Percentiles rank a stretch among this genome's conserved stretches.
phyloP scores from a whole-genome alignment of 1,140 invertebrate species.

The Agraylea sexmaculata region DNA sequence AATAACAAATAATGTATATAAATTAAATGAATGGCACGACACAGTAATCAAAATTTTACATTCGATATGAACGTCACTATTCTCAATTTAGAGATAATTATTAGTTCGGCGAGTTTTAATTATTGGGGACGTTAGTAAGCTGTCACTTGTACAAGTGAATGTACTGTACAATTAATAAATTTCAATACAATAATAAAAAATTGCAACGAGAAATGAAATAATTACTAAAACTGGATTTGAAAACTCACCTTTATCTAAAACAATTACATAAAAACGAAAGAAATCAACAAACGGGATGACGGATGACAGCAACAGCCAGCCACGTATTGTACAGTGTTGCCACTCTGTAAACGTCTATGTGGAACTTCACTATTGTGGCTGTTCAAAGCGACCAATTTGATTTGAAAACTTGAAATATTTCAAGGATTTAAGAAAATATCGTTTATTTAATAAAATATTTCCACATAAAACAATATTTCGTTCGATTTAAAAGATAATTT shows the following conservation, averaged over 20 bases:
- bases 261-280: conserved; percentile 33
- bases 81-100: conserved; percentile 4
- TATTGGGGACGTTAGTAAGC: conserved; percentile 1
- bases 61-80: not conserved
- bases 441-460: no score
- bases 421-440: no score
- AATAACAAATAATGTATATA: conserved; percentile 1
- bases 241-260: conserved; percentile 25
- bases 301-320: conserved; percentile 27
- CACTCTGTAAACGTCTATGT: conserved; percentile 31
- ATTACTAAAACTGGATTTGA: conserved; percentile 28
- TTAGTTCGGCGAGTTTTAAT: conserved; percentile 2
- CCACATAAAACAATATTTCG: no score
- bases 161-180: conserved; percentile 4
- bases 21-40: not conserved
- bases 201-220: not conserved
- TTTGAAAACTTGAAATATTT: no score
- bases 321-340: conserved; percentile 39
- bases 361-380: conserved; percentile 27
- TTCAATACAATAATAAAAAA: conserved; percentile 5
- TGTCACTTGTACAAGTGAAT: not conserved
- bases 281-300: conserved; percentile 33
- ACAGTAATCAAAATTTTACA: not conserved
- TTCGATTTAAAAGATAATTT: no score
- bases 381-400: no score